A percentile compares a stretch with the other conserved stretches of the same genome.
These are phyloP conservation scores for Isoperla grammatica DNA, from an alignment of 2,888 invertebrate genomes.

Conservation along the genomic window DNA sequence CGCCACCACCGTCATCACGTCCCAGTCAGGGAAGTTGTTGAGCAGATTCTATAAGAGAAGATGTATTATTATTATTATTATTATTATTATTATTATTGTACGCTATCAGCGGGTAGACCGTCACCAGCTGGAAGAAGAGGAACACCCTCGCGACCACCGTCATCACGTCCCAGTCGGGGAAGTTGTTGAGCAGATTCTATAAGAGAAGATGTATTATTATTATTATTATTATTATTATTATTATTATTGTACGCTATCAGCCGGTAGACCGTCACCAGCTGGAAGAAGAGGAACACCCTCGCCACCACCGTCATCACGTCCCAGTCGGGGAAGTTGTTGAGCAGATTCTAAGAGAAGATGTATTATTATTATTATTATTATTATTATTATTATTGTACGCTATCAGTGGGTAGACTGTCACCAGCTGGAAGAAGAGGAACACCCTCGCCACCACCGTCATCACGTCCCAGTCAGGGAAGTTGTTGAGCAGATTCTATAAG, in stretches of 20 bases:
- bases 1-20: constrained; percentile 73
- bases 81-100: too few species aligned
- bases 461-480: constrained; percentile 73
- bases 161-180: too few species aligned
- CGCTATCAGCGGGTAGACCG: too few species aligned
- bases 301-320: constrained; percentile 77
- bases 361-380: too few species aligned
- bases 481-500: constrained; percentile 83
- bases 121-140: neutral
- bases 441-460: constrained; percentile 76
- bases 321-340: constrained; percentile 80
- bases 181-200: too few species aligned
- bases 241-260: constrained; percentile 75
- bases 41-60: constrained; percentile 70
- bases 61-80: too few species aligned
- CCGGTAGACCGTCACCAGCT: constrained; percentile 84
- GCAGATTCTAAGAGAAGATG: constrained; percentile 69
- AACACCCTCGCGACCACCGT: too few species aligned
- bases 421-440: constrained; percentile 77
- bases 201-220: too few species aligned
- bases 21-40: constrained; percentile 79
- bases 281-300: constrained; percentile 74
- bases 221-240: too few species aligned
- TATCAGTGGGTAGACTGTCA: constrained; percentile 82
- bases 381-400: too few species aligned